Percentiles rank a stretch among this genome's conserved stretches.
Evolutionary conservation across 2,888 invertebrate species (phyloP).

Genomic region (Cacoxenus indagator): DNA sequence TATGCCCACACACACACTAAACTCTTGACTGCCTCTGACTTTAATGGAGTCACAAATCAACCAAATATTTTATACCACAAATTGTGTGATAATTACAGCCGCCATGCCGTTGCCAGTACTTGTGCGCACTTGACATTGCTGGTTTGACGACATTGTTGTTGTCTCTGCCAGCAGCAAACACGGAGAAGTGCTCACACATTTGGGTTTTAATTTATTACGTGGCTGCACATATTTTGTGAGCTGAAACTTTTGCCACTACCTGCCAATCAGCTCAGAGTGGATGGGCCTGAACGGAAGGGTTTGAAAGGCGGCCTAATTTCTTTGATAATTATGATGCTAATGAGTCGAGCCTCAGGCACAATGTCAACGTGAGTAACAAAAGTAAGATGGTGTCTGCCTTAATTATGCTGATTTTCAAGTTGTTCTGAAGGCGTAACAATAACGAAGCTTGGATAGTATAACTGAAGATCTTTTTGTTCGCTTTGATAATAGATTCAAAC

Average conservation of each 20-base stretch:
- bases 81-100: conserved; percentile 59
- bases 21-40: conserved; percentile 60
- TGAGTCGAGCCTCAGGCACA: conserved; percentile 46
- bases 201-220: conserved; percentile 59
- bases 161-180: conserved; percentile 13
- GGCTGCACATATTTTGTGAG: conserved; percentile 56
- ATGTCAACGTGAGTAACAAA: not conserved
- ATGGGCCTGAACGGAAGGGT: not conserved
- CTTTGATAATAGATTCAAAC: too few species aligned
- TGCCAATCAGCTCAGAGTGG: conserved; percentile 34
- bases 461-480: not conserved
- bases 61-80: conserved; percentile 64
- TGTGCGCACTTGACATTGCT: conserved; percentile 22
- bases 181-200: conserved; percentile 6
- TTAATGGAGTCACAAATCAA: conserved; percentile 70
- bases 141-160: conserved; percentile 28
- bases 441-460: not conserved
- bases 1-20: not conserved
- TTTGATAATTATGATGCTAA: conserved; percentile 64
- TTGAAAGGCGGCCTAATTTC: conserved; percentile 19
- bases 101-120: not conserved
- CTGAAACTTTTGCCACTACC: conserved; percentile 35
- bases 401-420: conserved; percentile 51
- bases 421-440: conserved; percentile 12
- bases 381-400: conserved; percentile 34